Conservation (phyloP, 1,140 invertebrate species). For the Caligus rogercresseyi region DNA sequence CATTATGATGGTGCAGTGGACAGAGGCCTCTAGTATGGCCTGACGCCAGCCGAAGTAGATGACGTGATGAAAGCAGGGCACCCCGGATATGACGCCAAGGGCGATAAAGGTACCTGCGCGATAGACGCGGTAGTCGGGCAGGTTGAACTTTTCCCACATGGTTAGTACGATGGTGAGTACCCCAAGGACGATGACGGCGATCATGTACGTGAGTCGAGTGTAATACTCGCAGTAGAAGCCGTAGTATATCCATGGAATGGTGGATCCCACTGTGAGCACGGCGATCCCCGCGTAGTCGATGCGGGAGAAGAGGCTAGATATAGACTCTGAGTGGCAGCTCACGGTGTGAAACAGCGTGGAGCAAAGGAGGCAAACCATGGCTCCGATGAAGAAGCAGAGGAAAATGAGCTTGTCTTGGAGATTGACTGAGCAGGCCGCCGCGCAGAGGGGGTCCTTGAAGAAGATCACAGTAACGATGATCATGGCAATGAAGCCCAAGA, state of each 20-base stretch:
- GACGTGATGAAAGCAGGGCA: constrained; percentile 79
- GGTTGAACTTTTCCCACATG: constrained; percentile 89
- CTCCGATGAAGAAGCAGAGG: constrained; percentile 20
- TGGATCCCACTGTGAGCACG: constrained; percentile 42
- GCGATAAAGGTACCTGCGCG: constrained; percentile 80
- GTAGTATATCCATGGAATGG: constrained; percentile 47
- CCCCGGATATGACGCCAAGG: constrained; percentile 82
- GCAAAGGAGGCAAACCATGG: constrained; percentile 46
- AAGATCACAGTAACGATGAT: constrained; percentile 16
- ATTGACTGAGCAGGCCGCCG: constrained; percentile 3
- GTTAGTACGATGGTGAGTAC: constrained; percentile 85
- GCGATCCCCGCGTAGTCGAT: constrained; percentile 44
- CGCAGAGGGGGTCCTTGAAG: constrained; percentile 16
- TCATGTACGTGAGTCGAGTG: constrained; percentile 69
- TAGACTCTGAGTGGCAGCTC: constrained; percentile 88
- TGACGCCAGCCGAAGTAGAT: constrained; percentile 70
- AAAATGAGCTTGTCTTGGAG: constrained; percentile 21
- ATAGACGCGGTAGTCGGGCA: constrained; percentile 71
- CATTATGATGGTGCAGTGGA: constrained; percentile 52
- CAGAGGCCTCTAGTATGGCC: constrained; percentile 64
- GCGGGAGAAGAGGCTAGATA: constrained; percentile 49
- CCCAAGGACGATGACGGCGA: constrained; percentile 76
- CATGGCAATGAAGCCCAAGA: constrained; percentile 30
- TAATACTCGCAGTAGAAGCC: constrained; percentile 48
- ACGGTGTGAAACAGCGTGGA: constrained; percentile 95